Evolutionary conservation across 2,113 vertebrate genomes (phyloP).

Genomic region (Prietella phreatophila): DNA sequence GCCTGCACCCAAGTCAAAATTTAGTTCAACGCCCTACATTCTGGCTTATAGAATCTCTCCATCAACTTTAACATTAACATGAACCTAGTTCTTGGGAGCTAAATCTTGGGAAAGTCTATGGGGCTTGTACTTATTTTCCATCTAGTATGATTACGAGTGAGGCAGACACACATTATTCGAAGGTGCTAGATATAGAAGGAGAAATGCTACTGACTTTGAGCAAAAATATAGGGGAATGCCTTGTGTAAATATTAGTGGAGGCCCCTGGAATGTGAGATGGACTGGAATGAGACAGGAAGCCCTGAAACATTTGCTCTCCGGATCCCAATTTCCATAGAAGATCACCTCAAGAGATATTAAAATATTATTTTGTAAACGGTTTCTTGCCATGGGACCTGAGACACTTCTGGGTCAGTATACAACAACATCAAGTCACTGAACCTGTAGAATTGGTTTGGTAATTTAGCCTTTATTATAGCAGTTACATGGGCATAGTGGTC

Average conservation of each 20-base stretch:
- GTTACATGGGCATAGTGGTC: background rate
- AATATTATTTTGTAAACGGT: background rate
- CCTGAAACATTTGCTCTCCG: constrained; percentile 33
- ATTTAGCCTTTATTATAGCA: background rate
- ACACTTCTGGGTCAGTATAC: background rate
- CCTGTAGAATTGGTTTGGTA: background rate
- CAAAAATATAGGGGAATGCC: constrained; percentile 33
- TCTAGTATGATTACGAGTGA: constrained; percentile 7
- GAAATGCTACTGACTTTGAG: background rate
- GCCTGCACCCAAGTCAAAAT: background rate
- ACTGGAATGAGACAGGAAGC: constrained; percentile 37
- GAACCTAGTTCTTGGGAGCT: background rate
- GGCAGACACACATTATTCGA: background rate
- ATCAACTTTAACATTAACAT: background rate
- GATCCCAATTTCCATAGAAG: constrained; percentile 34
- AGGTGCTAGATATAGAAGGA: background rate
- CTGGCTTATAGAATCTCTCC: background rate
- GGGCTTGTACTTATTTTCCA: background rate
- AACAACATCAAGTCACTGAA: background rate
- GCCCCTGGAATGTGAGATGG: constrained; percentile 45
- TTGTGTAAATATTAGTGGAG: constrained; percentile 48
- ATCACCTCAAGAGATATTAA: constrained; percentile 23
- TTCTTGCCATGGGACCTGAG: background rate
- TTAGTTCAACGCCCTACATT: background rate
- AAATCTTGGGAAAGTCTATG: background rate